Evolutionary conservation across 2,797 vertebrate genomes (phyloP).

Genomic region (Gambelia wislizenii): DNA sequence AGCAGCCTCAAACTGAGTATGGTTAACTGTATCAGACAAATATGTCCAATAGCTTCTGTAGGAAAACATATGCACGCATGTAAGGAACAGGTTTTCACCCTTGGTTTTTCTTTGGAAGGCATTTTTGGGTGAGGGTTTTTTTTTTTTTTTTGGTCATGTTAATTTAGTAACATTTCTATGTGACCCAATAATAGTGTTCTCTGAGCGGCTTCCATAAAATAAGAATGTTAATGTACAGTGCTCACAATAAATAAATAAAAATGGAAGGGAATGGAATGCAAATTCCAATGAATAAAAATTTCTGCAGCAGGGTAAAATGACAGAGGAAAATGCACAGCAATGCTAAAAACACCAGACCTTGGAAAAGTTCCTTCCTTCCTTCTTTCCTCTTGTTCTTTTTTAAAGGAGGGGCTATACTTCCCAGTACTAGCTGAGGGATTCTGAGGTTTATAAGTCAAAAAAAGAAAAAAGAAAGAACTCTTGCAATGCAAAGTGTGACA

Average conservation of each 20-base stretch:
- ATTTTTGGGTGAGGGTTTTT: too few species aligned
- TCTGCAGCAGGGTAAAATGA: neutral
- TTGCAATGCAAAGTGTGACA: too few species aligned
- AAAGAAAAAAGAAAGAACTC: too few species aligned
- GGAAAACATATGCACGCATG: too few species aligned
- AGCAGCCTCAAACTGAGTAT: too few species aligned
- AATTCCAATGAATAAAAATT: neutral
- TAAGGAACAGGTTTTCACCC: too few species aligned
- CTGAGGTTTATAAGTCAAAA: too few species aligned
- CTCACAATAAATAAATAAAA: neutral
- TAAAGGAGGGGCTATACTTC: too few species aligned
- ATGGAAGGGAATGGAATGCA: neutral
- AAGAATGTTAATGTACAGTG: neutral
- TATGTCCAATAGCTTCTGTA: too few species aligned
- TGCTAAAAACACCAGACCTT: neutral
- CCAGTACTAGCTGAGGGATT: too few species aligned
- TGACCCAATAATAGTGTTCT: neutral
- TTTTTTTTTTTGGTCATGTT: neutral
- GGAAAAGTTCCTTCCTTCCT: neutral
- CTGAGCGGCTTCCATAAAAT: neutral
- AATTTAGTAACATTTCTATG: neutral
- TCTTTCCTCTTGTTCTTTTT: neutral
- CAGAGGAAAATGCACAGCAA: neutral
- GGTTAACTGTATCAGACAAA: too few species aligned
- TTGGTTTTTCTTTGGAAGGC: too few species aligned